Evolutionary conservation across 2,797 vertebrate genomes (phyloP).

Genomic region (Pipistrellus kuhlii): DNA sequence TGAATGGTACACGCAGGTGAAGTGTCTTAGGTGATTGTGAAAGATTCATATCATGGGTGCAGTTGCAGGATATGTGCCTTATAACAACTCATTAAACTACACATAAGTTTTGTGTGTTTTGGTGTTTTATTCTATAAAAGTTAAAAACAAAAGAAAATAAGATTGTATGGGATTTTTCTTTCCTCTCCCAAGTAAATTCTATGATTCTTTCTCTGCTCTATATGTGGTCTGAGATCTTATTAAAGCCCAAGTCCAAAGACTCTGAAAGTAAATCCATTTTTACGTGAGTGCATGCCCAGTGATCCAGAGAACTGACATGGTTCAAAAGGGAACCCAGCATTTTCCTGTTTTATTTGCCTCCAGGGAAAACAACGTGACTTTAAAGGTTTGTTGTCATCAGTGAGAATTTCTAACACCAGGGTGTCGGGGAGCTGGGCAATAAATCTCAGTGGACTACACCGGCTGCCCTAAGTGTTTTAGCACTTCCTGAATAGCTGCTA

Average conservation of each 20-base stretch:
- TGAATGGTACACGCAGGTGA: too few relatives aligned
- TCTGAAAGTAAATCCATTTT: background rate
- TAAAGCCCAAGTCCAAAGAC: background rate
- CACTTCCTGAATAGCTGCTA: slow-evolving; percentile 56
- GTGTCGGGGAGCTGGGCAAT: slow-evolving; percentile 8
- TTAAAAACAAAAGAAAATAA: slow-evolving; percentile 27
- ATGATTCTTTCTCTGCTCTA: background rate
- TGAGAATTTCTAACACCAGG: slow-evolving; percentile 55
- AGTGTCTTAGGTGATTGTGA: background rate
- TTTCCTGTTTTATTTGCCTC: slow-evolving; percentile 63
- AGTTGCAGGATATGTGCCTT: background rate
- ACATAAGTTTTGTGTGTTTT: background rate
- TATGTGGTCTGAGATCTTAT: slow-evolving; percentile 3
- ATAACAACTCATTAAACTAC: background rate
- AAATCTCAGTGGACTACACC: slow-evolving; percentile 66
- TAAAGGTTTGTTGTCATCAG: background rate
- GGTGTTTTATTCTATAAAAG: slow-evolving; percentile 37
- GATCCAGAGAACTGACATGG: background rate
- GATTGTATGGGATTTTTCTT: background rate
- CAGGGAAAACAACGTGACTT: slow-evolving; percentile 51
- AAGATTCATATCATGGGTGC: background rate
- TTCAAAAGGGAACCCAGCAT: slow-evolving; percentile 45
- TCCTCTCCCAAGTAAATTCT: background rate
- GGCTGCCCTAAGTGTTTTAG: slow-evolving; percentile 25
- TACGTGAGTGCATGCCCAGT: background rate